phyloP scores from a whole-genome alignment of 2,113 vertebrate genomes.

The Tonatia bakeri region DNA sequence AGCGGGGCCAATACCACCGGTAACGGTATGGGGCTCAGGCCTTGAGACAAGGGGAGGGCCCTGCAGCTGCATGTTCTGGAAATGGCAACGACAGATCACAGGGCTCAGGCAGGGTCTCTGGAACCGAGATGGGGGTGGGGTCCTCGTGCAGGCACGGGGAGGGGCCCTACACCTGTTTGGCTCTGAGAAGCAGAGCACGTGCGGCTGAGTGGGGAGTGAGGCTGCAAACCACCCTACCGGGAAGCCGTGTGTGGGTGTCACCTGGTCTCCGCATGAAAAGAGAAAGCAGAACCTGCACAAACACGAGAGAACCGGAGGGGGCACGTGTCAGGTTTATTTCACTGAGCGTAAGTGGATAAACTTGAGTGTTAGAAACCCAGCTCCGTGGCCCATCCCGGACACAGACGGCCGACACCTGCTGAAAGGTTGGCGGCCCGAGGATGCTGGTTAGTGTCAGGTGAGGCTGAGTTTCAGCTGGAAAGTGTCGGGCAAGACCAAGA shows the following conservation, averaged over 20 bases:
- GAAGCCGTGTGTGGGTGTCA: not conserved
- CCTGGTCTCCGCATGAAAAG: rapidly evolving
- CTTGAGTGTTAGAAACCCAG: not conserved
- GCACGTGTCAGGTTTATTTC: not conserved
- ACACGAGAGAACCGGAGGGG: rapidly evolving
- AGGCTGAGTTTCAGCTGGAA: not conserved
- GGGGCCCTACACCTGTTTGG: too few relatives aligned
- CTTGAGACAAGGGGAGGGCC: too few relatives aligned
- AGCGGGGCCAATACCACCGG: rapidly evolving
- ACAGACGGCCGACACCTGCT: rapidly evolving
- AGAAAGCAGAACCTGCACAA: not conserved
- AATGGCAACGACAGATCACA: rapidly evolving
- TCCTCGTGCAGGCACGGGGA: rapidly evolving
- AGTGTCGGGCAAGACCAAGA: not conserved
- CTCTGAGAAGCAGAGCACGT: rapidly evolving
- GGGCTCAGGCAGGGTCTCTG: rapidly evolving
- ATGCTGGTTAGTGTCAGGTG: rapidly evolving
- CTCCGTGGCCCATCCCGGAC: not conserved
- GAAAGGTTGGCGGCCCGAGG: too few relatives aligned
- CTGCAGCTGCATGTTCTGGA: too few relatives aligned
- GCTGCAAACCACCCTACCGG: rapidly evolving
- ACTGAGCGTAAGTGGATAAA: not conserved
- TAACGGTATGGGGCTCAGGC: rapidly evolving
- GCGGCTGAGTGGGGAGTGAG: not conserved
- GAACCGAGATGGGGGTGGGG: too few relatives aligned